Base-by-base conservation (phyloP, 2,797 vertebrate genomes). In the Rhinichthys osculus region DNA sequence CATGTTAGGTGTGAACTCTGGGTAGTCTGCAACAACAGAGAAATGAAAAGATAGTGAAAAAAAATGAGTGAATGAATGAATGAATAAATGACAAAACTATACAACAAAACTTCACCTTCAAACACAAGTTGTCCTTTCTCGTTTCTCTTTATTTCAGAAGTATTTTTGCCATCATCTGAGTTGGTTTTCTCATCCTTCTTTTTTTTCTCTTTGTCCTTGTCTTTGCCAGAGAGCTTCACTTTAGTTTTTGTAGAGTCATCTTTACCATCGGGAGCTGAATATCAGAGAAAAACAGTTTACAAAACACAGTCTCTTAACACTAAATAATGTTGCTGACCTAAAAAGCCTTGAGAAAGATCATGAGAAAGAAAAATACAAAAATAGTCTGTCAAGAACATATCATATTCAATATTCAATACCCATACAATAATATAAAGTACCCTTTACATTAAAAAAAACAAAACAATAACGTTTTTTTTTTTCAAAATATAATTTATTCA, bases 111-210 rank as follows among this genome's bases (percentile, higher is more conserved):
- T 30, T 52, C 82, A 86, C 87, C 89, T 89, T 86, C 66, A 71
- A 90, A 90, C 14, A 89, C 21, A 71, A 90, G 76, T 57, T 90
- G 77, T 21, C 85, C 88, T 80, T 88, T 90, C 1, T 81, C 62
- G 33, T 90, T 88, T 42, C 44, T 89, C 72, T 82, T 73, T 1
- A 86, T 64, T 59, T 73, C 38, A 67, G 38, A 66, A 2, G 76
- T 38, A 30, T 54, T 59, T 50, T 70, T 76, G 7, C 72, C 74
- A 40, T 17, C 73, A 69, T 66, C 35, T 5, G 38, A 47, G 14
- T 3, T n/a, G 50, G 27, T 44, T n/a, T 17, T 70, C 72, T 78
- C 50, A 72, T 44, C 64, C 19, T 44, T 35, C 3, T 16, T 59
- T 83, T 33, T 64, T 23, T 14, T 70, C 17, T 42, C 9, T 70